phyloP scores from a whole-genome alignment of 2,113 vertebrate genomes.

The Mesitornis unicolor region DNA sequence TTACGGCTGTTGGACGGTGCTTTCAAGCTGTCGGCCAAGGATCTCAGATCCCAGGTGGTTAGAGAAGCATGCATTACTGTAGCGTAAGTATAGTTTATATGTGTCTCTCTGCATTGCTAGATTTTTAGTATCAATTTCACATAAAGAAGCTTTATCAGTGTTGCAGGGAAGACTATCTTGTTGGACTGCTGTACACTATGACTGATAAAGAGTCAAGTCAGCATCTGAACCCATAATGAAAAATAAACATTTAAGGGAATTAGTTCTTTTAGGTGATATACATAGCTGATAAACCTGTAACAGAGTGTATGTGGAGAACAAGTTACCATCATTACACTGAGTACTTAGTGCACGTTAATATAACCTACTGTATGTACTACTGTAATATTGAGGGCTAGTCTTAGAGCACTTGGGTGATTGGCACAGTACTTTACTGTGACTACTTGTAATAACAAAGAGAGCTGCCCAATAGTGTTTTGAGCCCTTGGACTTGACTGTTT shows the following conservation, averaged over 20 bases:
- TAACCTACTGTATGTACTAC: not conserved
- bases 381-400: fast-evolving
- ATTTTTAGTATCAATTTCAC: not conserved
- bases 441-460: not conserved
- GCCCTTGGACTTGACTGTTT: not conserved
- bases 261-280: not conserved
- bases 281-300: fast-evolving
- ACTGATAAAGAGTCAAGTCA: not conserved
- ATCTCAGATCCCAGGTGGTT: conserved; percentile 95
- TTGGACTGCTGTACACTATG: not conserved
- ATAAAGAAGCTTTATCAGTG: not conserved
- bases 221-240: not conserved
- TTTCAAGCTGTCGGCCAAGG: conserved; percentile 96
- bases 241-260: not conserved
- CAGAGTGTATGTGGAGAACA: not conserved
- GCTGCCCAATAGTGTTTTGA: not conserved
- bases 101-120: not conserved
- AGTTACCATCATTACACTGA: not conserved
- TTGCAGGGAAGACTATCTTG: not conserved
- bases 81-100: conserved; percentile 80
- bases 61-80: conserved; percentile 96
- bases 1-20: conserved; percentile 91
- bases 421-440: not conserved
- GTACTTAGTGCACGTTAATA: not conserved
- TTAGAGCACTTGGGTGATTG: not conserved